Evolutionary conservation across 2,888 invertebrate species (phyloP).

Genomic region (Clunio marinus): DNA sequence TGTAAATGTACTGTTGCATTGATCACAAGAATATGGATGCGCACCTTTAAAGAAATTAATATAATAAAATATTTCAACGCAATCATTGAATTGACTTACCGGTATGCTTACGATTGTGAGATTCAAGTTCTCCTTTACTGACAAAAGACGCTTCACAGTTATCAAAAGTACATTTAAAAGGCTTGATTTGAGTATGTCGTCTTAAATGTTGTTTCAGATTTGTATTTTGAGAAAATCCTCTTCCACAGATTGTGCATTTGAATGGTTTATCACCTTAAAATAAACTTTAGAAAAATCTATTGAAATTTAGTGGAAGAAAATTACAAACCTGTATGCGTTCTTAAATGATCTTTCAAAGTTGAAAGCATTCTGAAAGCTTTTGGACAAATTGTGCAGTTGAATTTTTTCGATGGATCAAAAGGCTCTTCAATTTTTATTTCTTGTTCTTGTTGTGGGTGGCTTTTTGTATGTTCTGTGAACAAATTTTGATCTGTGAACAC

Average conservation of each 20-base stretch:
- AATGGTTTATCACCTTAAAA: conserved; percentile 44
- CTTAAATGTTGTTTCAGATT: conserved; percentile 58
- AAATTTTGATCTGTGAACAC: conserved; percentile 16
- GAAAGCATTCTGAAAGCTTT: conserved; percentile 55
- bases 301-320: no score
- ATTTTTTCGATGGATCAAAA: conserved; percentile 40
- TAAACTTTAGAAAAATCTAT: no score
- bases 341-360: conserved; percentile 57
- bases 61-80: not conserved
- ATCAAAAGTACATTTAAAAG: conserved; percentile 47
- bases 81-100: not conserved
- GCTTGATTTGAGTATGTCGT: conserved; percentile 55
- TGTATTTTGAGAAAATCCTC: conserved; percentile 59
- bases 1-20: conserved; percentile 57
- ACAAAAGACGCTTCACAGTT: conserved; percentile 53
- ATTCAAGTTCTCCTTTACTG: conserved; percentile 45
- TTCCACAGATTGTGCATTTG: conserved; percentile 55
- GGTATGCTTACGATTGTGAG: not conserved
- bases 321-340: conserved; percentile 55
- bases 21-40: conserved; percentile 58
- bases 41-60: conserved; percentile 49
- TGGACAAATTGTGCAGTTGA: conserved; percentile 49
- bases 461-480: conserved; percentile 10
- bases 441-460: conserved; percentile 5
- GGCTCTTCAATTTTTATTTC: not conserved